Evolutionary conservation across 1,140 invertebrate species (phyloP).

Genomic region (Harlomillsia oculata): DNA sequence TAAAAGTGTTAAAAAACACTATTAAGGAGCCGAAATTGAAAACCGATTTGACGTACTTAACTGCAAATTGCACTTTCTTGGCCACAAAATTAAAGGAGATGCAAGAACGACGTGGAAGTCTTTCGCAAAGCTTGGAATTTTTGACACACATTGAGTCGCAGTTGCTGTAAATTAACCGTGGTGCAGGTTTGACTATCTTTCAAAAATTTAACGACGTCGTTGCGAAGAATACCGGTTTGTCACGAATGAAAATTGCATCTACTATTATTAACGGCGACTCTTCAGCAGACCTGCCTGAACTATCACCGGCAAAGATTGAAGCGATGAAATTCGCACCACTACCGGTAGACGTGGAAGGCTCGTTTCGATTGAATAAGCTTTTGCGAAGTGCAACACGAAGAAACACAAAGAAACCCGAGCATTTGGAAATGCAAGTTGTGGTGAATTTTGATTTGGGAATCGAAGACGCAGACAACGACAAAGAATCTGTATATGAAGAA

Average conservation of each 20-base stretch:
- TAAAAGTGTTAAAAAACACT: background rate
- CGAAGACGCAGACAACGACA: too few relatives aligned
- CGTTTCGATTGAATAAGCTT: slow-evolving; percentile 5
- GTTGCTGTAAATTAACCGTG: background rate
- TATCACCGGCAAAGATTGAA: background rate
- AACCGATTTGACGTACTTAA: background rate
- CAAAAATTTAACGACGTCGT: background rate
- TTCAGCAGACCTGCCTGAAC: background rate
- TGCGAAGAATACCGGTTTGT: background rate
- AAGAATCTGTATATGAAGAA: too few relatives aligned
- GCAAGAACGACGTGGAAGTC: background rate
- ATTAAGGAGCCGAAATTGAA: background rate
- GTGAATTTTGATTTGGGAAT: too few relatives aligned
- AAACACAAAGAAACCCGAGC: too few relatives aligned
- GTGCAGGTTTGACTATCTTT: background rate
- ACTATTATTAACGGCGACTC: background rate
- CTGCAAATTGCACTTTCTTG: background rate
- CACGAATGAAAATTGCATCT: background rate
- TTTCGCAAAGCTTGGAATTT: background rate
- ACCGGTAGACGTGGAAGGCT: background rate
- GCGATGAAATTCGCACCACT: slow-evolving; percentile 7
- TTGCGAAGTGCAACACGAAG: too few relatives aligned
- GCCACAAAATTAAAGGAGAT: background rate
- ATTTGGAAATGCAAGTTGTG: too few relatives aligned
- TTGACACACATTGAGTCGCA: background rate